Base-by-base conservation (phyloP, 2,888 invertebrate genomes). In the Periphyllus acericola region DNA sequence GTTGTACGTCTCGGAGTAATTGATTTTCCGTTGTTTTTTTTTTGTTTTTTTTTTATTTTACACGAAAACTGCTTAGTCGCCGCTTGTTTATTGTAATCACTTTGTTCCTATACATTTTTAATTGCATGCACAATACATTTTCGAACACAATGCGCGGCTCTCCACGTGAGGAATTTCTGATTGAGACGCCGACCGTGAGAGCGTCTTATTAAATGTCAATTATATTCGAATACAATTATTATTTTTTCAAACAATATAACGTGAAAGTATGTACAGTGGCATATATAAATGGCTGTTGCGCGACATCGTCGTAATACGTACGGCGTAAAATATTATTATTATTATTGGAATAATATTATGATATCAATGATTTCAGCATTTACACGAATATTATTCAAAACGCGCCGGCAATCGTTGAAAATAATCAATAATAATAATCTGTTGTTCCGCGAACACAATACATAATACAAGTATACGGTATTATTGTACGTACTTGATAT, bases 171-270 rank as follows among this genome's bases (percentile, higher is more conserved):
- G 19, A 80, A 66, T 81, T 68, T 68, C 34, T 14, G 9, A 82
- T 71, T 25, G n/a, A 25, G 46, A n/a, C 17, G 14, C 71, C 71
- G 3, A n/a, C 25, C 21, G n/a, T n/a, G n/a, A n/a, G 71, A 46
- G 32, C 14, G 14, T 46, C 46, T 46, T 46, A 46, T 46, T 14
- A 46, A 36, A 36, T 36, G 36, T 36, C 36, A 36, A 36, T 36
- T 36, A 6, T 46, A 55, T 82, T 71, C 25, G 21, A 71, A 25
- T 52, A 46, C 17, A 71, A 81, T 46, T 14, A 29, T 78, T 32
- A 32, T 52, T 46, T 52, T 78, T 71, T 71, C 29, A 32, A 29
- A 32, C 34, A 72, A 83, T 72, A 83, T 72, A 34, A 83, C 34
- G 72, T 25, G 72, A 55, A 82, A 46, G 71, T 46, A 6, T n/a